These are phyloP conservation scores for Orchesellides sinensis DNA, from an alignment of 2,888 invertebrate species.

Conservation along the genomic window DNA sequence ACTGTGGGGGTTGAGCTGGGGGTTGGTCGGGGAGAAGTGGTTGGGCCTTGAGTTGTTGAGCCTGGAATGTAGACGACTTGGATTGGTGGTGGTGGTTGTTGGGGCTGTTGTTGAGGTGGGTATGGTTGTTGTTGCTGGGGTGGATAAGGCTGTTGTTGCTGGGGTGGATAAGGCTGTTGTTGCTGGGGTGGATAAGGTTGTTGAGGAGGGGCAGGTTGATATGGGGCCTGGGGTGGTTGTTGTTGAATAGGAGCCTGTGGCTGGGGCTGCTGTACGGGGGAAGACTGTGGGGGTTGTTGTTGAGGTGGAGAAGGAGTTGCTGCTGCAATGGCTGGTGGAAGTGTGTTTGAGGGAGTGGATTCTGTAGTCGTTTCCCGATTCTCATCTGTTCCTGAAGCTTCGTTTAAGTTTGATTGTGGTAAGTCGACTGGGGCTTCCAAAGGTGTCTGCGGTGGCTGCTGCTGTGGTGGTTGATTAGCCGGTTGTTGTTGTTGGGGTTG, in stretches of 20 bases:
- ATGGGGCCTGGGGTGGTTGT: conserved; percentile 10
- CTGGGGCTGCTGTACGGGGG: not conserved
- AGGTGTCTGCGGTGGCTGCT: no score
- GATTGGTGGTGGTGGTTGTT: conserved; percentile 35
- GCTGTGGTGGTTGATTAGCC: conserved; percentile 5
- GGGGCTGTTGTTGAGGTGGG: conserved; percentile 18
- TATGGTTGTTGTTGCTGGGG: not conserved
- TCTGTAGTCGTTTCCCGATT: no score
- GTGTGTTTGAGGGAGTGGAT: no score
- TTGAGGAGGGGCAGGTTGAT: not conserved
- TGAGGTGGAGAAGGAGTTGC: conserved; percentile 38
- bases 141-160: not conserved
- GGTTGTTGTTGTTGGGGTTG: conserved; percentile 11
- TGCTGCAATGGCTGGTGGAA: not conserved
- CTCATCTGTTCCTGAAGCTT: no score
- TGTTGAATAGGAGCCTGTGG: no score
- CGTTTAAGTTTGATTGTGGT: conserved; percentile 15
- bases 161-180: conserved; percentile 7
- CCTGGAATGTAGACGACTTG: conserved; percentile 30
- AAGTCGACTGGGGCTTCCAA: conserved; percentile 27
- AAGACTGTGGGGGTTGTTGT: not conserved
- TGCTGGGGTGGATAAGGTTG: conserved; percentile 9
- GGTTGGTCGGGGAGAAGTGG: conserved; percentile 32
- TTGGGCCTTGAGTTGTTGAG: conserved; percentile 25
- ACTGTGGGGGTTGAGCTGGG: conserved; percentile 25